Base-by-base conservation (phyloP, 2,797 vertebrate species). In the Labeo calbasu region DNA sequence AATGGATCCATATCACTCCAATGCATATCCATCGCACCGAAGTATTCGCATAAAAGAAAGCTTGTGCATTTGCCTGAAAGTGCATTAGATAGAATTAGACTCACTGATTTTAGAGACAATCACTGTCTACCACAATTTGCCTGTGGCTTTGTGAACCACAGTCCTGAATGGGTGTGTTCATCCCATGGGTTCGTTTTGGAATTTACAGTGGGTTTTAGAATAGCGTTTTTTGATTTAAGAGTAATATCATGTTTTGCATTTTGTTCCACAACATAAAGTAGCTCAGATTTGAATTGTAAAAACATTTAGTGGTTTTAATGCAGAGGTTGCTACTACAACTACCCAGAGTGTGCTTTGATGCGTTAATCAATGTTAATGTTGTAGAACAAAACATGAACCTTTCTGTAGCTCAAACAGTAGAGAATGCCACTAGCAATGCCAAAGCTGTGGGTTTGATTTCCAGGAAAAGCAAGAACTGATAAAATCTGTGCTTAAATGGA, bases 71-170 rank as follows among this genome's bases (percentile, higher is more conserved):
- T 66, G n/a, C 59, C 28, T 40, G 70, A 5, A 73, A 36, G 28
- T 75, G 46, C 70, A 77, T 77, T 77, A 77, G n/a, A 59, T 32
- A 43, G 7, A 59, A 82, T 82, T 75, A 75, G 61, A 17, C 59
- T 40, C n/a, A 1, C 43, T 53, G 28, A 51, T 65, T 73, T 61
- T 61, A 81, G 23, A 71, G 15, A 59, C 11, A 48, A 32, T 57
- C 21, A 82, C 36, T 65, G 48, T 40, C 19, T 11, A 28, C 51
- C n/a, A 21, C 15, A 21, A 2, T 59, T 48, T 55, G 13, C 40
- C n/a, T 11, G n/a, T 71, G 53, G 10, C 28, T 19, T 10, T 59
- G 51, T 46, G 36, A 43, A 46, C n/a, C n/a, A 25, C 32, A 71
- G 43, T 17, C 43, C 14, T 17, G 28, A 72, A 76, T 9, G 1